These are phyloP conservation scores for Brenthis hecate DNA, from an alignment of 2,888 invertebrate species.

Conservation along the genomic window DNA sequence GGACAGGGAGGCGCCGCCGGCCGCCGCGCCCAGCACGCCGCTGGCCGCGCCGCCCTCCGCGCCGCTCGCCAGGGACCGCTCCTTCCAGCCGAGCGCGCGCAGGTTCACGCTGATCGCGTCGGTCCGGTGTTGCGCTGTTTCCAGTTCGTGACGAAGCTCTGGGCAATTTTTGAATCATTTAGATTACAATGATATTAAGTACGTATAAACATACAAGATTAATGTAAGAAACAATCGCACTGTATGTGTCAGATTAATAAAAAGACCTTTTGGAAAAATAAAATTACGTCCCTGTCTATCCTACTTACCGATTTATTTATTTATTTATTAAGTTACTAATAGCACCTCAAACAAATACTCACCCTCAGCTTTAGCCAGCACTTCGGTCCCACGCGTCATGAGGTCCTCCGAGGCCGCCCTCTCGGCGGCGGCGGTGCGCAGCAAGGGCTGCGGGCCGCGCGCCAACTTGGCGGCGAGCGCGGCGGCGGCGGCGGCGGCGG, in stretches of 20 bases:
- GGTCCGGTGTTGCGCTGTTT: conserved; percentile 59
- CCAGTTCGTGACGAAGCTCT: conserved; percentile 60
- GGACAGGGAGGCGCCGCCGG: conserved; percentile 3
- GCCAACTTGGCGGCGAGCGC: conserved; percentile 55
- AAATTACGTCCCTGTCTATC: no score
- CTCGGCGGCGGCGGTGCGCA: conserved; percentile 57
- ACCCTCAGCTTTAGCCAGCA: conserved; percentile 66
- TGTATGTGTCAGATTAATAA: no score
- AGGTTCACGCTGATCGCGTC: conserved; percentile 68
- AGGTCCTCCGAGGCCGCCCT: conserved; percentile 80
- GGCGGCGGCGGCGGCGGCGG: conserved; percentile 61
- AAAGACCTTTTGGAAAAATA: no score
- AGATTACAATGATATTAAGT: no score
- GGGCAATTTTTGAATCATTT: conserved; percentile 7
- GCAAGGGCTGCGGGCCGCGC: conserved; percentile 77
- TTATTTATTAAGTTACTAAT: not conserved
- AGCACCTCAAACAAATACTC: not conserved
- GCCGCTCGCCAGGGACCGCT: conserved; percentile 62
- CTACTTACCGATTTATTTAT: no score
- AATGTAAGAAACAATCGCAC: no score
- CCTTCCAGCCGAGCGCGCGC: conserved; percentile 72
- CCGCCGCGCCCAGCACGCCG: conserved; percentile 26
- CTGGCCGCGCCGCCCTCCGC: conserved; percentile 38
- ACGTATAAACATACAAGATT: no score
- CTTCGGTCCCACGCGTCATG: conserved; percentile 75